Base-by-base conservation (phyloP, 2,113 vertebrate species). In the Heterotis niloticus region DNA sequence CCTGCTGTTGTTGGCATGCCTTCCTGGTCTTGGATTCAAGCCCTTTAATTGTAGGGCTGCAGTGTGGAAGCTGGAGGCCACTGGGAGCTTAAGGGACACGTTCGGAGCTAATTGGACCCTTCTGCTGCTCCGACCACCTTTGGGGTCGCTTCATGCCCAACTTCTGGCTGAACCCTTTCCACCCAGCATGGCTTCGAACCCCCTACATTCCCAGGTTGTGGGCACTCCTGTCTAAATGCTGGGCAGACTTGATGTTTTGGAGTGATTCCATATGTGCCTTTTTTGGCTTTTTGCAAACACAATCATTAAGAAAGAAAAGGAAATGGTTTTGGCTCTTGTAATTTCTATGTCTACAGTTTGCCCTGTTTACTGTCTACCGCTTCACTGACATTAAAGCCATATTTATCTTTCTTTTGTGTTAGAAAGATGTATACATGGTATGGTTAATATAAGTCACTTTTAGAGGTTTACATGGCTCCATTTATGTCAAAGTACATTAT, bases 61-160 rank as follows among this genome's bases (percentile, higher is more conserved):
- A 44, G n/a, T 69, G 28, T 69, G 66, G 66, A 69, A 69, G 66
- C 5, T 29, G 20, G 69, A 71, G 69, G 18, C 69, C 44, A 52
- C 18, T 52, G 44, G 17, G 34, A 18, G 69, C 34, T 52, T 17
- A 71, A 34, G 14, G 69, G 69, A 69, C 17, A 7, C 29, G 24
- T 24, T 28, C 12, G 66, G 44, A 10, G 44, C 34, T 14, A 71
- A 71, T 34, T 5, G 17, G 69, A 44, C 69, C 10, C 34, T 71
- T 71, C 69, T 7, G 69, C 14, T 56, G 44, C 24, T 51, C 12
- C 11, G 44, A 18, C 51, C 70, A 51, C 69, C 18, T 5, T 20
- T 7, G 34, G 34, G 69, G 69, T 71, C 51, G 23, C 44, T 72
- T n/a, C 70, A 23, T n/a, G 70, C 70, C 51, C 70, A 23, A 34